These are phyloP conservation scores for Cotesia congregata DNA, from an alignment of 2,888 invertebrate species.

Conservation along the genomic window DNA sequence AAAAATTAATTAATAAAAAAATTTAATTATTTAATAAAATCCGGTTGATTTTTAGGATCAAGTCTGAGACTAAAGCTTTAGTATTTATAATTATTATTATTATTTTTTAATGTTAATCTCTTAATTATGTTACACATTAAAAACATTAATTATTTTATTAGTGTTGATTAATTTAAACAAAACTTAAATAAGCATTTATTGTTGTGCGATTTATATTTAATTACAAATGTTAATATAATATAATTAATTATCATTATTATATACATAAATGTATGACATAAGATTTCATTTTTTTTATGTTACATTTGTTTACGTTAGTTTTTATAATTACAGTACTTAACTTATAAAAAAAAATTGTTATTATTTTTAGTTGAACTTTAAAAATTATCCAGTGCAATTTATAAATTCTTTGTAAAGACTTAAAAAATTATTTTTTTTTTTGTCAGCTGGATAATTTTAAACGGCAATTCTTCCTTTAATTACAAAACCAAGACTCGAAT, in stretches of 20 bases:
- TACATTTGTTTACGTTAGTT: constrained; percentile 6
- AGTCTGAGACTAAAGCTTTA: neutral
- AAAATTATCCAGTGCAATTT: too few species aligned
- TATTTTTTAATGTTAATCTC: constrained; percentile 56
- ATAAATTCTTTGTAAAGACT: too few species aligned
- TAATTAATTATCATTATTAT: neutral
- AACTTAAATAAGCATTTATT: constrained; percentile 34
- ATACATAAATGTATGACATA: neutral
- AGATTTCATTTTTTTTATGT: constrained; percentile 9
- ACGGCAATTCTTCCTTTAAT: neutral
- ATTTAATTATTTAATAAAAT: constrained; percentile 8
- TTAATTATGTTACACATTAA: constrained; percentile 59
- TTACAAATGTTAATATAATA: neutral
- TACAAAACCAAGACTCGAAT: constrained; percentile 16
- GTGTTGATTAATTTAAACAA: constrained; percentile 53
- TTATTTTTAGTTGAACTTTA: neutral
- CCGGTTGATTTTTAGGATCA: neutral
- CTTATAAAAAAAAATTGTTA: neutral
- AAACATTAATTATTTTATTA: constrained; percentile 68
- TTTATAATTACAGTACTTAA: constrained; percentile 4
- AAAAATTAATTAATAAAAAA: neutral
- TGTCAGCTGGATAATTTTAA: too few species aligned
- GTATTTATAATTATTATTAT: constrained; percentile 48
- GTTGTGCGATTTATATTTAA: too few species aligned
- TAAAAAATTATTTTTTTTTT: too few species aligned